Base-by-base conservation (phyloP, 2,888 invertebrate species). In the Pseudolycoriella hygida region DNA sequence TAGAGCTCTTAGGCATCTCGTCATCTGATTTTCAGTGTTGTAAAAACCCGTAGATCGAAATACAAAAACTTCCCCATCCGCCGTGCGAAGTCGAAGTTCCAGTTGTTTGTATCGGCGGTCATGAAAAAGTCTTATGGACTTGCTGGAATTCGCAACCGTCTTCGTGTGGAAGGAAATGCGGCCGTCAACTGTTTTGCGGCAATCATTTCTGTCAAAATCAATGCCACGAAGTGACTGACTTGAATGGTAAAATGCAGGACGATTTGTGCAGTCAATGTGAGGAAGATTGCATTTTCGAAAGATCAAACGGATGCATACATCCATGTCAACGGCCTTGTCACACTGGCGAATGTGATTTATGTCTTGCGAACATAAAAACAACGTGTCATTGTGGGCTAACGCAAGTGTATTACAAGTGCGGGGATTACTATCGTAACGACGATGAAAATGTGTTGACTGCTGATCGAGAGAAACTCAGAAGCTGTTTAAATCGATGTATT, bases 401-500 rank as follows among this genome's bases (percentile, higher is more conserved):
- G 45, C 77, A 81, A 50, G 67, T 84, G 3, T 81, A 84, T 54
- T 70, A 86, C 45, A 71, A 76, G 25, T 94, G 94, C 57, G 65
- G 64, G 31, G 77, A 82, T 53, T 74, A 81, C 60, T 69, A 72
- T 1, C 59, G 64, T 2, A 67, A 70, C 41, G 62, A 61, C 25
- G 62, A 60, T 44, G 61, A 67, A 32, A 66, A 68, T 42, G 59
- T 60, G 50, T 55, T 64, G 48, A 61, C 60, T 40, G 64, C 66
- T 1, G 12, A 45, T 11, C 55, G 53, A 10, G 59, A 62, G 34
- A 55, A 54, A 43, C 47, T 60, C 14, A 54, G 54, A 45, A 57
- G 71, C 18, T 94, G 93, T 59, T 81, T 82, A 34, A 85, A 86
- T 59, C 84, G 83, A 50, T 94, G 93, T 57, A 81, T 88, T 0